A percentile compares a stretch with the other conserved stretches of the same genome.
These are phyloP conservation scores for Oedothorax gibbosus DNA, from an alignment of 1,140 invertebrate species.

Conservation along the genomic window DNA sequence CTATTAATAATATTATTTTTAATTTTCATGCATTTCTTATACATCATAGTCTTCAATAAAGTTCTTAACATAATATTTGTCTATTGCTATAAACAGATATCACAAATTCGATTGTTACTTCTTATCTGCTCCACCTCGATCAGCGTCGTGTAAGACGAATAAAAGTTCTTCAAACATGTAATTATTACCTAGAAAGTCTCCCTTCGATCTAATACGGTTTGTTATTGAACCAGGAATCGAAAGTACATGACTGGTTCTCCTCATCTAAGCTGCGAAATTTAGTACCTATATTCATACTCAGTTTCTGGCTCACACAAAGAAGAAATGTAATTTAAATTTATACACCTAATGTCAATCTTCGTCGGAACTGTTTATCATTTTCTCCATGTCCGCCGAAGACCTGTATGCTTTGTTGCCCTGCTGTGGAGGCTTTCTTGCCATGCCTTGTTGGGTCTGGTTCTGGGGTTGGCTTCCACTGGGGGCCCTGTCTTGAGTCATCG, in stretches of 20 bases:
- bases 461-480: background rate
- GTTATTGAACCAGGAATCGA: constrained; percentile 14
- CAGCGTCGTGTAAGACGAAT: constrained; percentile 21
- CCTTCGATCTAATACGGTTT: background rate
- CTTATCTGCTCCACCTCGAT: constrained; percentile 30
- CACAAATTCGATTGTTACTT: constrained; percentile 43
- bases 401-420: constrained; percentile 35
- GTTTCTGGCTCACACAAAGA: constrained; percentile 17
- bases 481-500: background rate
- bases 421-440: constrained; percentile 51
- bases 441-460: constrained; percentile 37
- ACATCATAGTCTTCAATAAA: no score
- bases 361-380: constrained; percentile 58
- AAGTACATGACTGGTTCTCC: background rate
- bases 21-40: no score
- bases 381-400: constrained; percentile 57
- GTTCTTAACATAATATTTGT: background rate
- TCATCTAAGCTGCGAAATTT: constrained; percentile 3
- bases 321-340: constrained; percentile 13
- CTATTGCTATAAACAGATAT: constrained; percentile 42
- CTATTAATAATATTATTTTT: no score
- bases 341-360: constrained; percentile 55
- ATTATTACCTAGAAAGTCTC: constrained; percentile 33
- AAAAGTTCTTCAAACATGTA: constrained; percentile 28
- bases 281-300: constrained; percentile 3